phyloP scores from a whole-genome alignment of 2,113 vertebrate genomes.

The Pseudopodoces humilis region DNA sequence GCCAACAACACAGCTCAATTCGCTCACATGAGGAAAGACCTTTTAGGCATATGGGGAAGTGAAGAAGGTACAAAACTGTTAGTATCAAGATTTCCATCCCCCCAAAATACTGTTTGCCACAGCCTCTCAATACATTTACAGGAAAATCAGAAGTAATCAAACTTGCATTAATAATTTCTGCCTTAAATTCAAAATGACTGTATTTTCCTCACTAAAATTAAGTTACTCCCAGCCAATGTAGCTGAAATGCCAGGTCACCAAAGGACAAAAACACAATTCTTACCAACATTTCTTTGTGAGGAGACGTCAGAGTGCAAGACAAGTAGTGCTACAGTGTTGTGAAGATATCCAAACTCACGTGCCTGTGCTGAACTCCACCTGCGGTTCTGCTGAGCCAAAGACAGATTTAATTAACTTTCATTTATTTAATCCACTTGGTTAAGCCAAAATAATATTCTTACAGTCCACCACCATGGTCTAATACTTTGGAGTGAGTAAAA shows the following conservation, averaged over 20 bases:
- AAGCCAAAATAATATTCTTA: not conserved
- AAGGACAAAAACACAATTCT: not conserved
- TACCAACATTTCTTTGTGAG: slow-evolving; percentile 87
- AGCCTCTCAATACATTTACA: not conserved
- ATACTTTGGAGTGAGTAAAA: not conserved
- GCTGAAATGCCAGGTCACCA: not conserved
- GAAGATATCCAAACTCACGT: slow-evolving; percentile 95
- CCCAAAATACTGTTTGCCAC: not conserved
- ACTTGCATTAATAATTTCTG: not conserved
- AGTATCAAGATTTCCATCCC: not conserved
- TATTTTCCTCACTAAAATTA: not conserved
- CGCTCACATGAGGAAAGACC: not conserved
- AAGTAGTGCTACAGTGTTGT: slow-evolving; percentile 90
- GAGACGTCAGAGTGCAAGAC: slow-evolving; percentile 90
- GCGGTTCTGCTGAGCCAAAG: slow-evolving; percentile 82
- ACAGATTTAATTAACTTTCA: not conserved
- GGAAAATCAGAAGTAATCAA: not conserved
- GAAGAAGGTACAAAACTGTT: not conserved
- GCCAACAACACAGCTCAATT: not conserved
- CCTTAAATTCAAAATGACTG: not conserved
- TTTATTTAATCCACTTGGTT: not conserved
- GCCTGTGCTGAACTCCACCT: slow-evolving; percentile 97
- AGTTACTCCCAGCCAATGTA: not conserved
- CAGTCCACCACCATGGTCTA: not conserved
- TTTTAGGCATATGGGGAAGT: not conserved